Evolutionary conservation across 1,140 invertebrate species (phyloP).

Genomic region (Cryptotermes secundus): DNA sequence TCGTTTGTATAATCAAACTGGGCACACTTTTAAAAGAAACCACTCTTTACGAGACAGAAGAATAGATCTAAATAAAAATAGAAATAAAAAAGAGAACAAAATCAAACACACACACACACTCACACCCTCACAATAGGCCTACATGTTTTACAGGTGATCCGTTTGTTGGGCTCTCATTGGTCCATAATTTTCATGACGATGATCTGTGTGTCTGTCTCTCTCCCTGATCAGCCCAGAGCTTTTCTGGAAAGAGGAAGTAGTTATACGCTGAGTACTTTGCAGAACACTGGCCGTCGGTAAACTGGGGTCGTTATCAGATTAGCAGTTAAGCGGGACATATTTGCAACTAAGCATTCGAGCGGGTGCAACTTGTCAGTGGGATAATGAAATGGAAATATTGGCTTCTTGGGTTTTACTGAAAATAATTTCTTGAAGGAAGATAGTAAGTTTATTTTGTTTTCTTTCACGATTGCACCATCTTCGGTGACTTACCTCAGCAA

Average conservation of each 20-base stretch:
- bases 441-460: no score
- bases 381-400: no score
- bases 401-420: no score
- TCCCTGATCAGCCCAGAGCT: conserved; percentile 12
- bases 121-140: conserved; percentile 4
- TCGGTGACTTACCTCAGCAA: no score
- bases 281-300: no score
- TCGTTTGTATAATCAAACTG: neutral
- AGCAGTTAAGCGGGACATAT: no score
- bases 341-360: no score
- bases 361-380: no score
- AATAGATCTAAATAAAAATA: conserved; percentile 11
- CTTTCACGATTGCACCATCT: no score
- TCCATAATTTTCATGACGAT: neutral
- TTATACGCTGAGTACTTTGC: neutral
- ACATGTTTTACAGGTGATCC: conserved; percentile 19
- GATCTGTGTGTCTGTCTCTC: neutral
- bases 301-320: no score
- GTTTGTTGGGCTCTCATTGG: conserved; percentile 3
- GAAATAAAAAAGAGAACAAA: neutral
- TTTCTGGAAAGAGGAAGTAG: conserved; percentile 7
- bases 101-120: conserved; percentile 4
- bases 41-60: neutral
- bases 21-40: conserved; percentile 7
- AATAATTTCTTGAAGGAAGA: no score